phyloP scores from a whole-genome alignment of 2,113 vertebrate species.

The Empidonax alnorum region DNA sequence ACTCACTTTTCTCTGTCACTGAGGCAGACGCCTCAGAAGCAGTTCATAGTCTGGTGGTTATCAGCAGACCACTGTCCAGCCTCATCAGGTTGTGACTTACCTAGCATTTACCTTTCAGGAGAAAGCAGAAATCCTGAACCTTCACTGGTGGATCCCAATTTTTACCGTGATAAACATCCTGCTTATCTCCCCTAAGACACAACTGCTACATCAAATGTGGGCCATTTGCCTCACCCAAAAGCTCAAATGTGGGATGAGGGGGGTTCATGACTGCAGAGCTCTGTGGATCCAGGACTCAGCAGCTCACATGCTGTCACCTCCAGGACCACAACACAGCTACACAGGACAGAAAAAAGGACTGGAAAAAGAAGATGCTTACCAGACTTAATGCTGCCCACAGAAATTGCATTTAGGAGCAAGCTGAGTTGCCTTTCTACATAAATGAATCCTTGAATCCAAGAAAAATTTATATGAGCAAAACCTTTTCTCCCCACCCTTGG shows the following conservation, averaged over 20 bases:
- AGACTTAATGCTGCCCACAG: neutral
- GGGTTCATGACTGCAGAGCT: neutral
- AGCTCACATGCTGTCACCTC: neutral
- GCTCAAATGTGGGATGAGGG: neutral
- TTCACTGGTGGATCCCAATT: neutral
- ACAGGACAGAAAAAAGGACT: neutral
- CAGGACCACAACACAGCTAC: neutral
- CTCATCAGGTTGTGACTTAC: neutral
- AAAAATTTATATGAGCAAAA: neutral
- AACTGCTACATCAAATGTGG: neutral
- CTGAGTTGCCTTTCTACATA: neutral
- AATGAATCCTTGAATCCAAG: neutral
- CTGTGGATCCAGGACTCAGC: neutral
- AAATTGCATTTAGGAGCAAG: neutral
- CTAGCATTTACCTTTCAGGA: neutral
- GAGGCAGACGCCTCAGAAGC: neutral
- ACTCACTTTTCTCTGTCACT: neutral
- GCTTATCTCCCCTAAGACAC: neutral
- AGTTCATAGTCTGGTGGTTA: neutral
- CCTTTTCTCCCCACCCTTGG: neutral
- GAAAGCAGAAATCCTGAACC: neutral
- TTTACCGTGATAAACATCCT: neutral
- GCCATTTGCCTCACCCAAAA: neutral
- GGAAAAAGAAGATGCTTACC: neutral
- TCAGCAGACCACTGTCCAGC: neutral